Percentiles rank a stretch among this genome's conserved stretches.
Evolutionary conservation across 2,113 vertebrate species (phyloP).

Genomic region (Baryphthengus martii): DNA sequence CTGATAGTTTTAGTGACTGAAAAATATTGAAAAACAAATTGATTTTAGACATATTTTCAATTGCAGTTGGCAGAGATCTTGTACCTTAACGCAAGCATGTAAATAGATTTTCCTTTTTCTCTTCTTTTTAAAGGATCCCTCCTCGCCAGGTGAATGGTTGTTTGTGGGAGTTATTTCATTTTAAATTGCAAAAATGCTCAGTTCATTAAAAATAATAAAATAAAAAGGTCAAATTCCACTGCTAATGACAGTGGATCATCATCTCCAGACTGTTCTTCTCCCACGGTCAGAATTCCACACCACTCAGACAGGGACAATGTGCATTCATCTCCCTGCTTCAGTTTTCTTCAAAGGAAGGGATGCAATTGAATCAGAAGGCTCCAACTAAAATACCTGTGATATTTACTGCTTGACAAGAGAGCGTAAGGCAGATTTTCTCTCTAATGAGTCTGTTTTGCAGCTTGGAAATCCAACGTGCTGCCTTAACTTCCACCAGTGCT

Average conservation of each 20-base stretch:
- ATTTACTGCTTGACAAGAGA: background rate
- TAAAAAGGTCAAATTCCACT: background rate
- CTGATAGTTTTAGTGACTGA: background rate
- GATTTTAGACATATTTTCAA: background rate
- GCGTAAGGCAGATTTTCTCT: background rate
- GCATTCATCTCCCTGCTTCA: accelerated
- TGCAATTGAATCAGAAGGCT: background rate
- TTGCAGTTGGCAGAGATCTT: background rate
- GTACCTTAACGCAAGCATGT: background rate
- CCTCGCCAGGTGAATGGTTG: background rate
- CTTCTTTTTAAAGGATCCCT: background rate
- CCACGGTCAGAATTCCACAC: background rate
- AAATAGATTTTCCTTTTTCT: background rate
- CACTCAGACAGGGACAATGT: accelerated
- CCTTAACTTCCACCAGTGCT: background rate
- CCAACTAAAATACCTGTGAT: background rate
- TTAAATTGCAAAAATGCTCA: background rate
- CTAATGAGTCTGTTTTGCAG: background rate
- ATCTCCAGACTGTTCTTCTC: background rate
- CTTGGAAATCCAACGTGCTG: background rate
- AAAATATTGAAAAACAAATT: background rate
- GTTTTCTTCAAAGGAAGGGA: background rate
- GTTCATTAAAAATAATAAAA: background rate
- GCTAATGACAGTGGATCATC: background rate
- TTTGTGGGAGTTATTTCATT: background rate